phyloP scores from a whole-genome alignment of 1,140 invertebrate genomes.

The Trichoplusia ni region DNA sequence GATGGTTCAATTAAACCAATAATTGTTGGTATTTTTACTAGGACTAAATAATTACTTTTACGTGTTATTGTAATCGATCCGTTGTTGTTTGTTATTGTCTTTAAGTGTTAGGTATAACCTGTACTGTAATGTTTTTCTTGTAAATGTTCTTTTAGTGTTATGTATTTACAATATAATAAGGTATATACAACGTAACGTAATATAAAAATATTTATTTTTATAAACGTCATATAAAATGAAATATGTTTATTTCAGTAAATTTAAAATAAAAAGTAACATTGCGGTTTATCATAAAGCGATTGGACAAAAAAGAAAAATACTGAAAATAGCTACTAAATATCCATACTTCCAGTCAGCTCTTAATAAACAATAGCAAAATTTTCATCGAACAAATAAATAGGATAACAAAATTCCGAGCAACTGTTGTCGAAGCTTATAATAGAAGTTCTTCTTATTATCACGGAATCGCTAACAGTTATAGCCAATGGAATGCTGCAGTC shows the following conservation, averaged over 20 bases:
- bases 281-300: no score
- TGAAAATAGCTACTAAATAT: no score
- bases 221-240: no score
- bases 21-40: conserved; percentile 34
- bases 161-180: no score
- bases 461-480: conserved; percentile 32
- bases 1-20: conserved; percentile 41
- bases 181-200: no score
- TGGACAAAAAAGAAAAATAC: no score
- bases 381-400: background rate
- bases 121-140: background rate
- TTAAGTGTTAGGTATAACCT: background rate
- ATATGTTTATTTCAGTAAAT: no score
- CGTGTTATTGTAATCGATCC: background rate
- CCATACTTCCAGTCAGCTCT: no score
- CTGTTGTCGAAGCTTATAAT: conserved; percentile 1
- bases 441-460: conserved; percentile 27
- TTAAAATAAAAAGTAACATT: no score
- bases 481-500: conserved; percentile 52
- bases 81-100: background rate
- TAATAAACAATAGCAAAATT: background rate
- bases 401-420: background rate
- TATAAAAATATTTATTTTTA: no score
- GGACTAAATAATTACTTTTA: conserved; percentile 2
- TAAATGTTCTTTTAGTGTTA: background rate